Base-by-base conservation (phyloP, 2,113 vertebrate genomes). In the Notarius quadriscutis region DNA sequence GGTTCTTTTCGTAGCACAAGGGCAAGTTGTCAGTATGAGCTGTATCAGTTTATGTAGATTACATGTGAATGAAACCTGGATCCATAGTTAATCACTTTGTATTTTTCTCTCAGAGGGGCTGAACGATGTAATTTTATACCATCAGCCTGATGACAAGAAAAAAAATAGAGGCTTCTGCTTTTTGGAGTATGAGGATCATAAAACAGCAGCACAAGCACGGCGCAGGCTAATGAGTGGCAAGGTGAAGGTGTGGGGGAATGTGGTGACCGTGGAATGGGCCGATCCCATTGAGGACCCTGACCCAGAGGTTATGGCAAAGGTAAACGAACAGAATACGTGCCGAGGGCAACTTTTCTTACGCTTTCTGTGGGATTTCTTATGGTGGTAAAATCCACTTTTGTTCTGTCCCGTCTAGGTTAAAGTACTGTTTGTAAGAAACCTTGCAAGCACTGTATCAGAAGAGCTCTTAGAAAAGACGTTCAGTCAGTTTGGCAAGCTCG, bases 291-390 rank as follows among this genome's bases (percentile, higher is more conserved):
- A 99, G 95, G 98, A 99, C 92, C 98, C 98, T 67, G 98, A 99
- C 91, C 98, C 98, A 72, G 98, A 99, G 94, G 98, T 99, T 90
- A 99, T 99, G 98, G 97, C 98, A 89, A 99, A 99, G 97, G 98
- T 99, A 57, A n/a, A 30, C 25, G 60, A 78, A 9, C 25, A 25
- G 55, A 85, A 57, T 20, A 9, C 62, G 30, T 53, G 50, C 41
- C 5, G 10, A 34, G 15, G 17, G 34, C 30, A 81, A n/a, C 41
- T 57, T 60, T 69, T 80, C 9, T 63, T 65, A 7, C 18, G 17
- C 12, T 53, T 34, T 57, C 34, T 80, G 17, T 58, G 17, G 11
- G 5, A 50, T 81, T 81, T 41, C 1, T 80, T 80, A 5, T 5
- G 25, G 51, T 57, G 2, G 50, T 9, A 74, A 63, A 20, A 41